Base-by-base conservation (phyloP, 2,797 vertebrate species). In the Esox masquinongy region DNA sequence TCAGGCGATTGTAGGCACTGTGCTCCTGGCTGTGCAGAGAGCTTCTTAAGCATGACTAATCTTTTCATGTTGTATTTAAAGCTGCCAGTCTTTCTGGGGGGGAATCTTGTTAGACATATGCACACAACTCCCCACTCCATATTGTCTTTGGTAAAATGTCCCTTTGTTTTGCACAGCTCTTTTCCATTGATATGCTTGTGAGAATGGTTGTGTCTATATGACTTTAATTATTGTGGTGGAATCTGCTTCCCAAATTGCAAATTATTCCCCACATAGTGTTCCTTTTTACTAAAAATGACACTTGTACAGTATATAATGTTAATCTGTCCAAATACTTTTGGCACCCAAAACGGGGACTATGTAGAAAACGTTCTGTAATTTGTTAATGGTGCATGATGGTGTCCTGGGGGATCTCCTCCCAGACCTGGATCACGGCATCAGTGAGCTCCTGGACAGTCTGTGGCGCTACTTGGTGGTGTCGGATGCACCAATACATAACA, bases 151-250 rank as follows among this genome's bases (percentile, higher is more conserved):
- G 86, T 86, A 83, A 85, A 77, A 12, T 29, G 7, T 78, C 80
- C 68, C 79, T 83, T 80, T 72, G 63, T 80, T 82, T 79, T 78
- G 12, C 68, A 43, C n/a, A 39, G 9, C 74, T 15, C 68, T 72
- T 72, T 77, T 76, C 75, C 80, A 82, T 83, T 89, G 88, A 83
- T 72, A 71, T 51, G 80, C 72, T 0, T 9, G 19, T 66, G 70
- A 67, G 77, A 81, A 78, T 84, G 82, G 84, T 86, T 86, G 76
- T 77, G 78, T 87, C 68, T 82, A 74, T 84, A 72, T 70, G 76
- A 82, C 80, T 80, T 77, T 79, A 81, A 88, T 89, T 77, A 75
- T 59, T 0, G 0, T 3, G 69, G 78, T 80, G 59, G 74, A 68
- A 71, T 79, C 6, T 53, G 50, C 5, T 16, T 53, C 50, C 50